Evolutionary conservation across 1,140 invertebrate genomes (phyloP).

Genomic region (Papilio xuthus): DNA sequence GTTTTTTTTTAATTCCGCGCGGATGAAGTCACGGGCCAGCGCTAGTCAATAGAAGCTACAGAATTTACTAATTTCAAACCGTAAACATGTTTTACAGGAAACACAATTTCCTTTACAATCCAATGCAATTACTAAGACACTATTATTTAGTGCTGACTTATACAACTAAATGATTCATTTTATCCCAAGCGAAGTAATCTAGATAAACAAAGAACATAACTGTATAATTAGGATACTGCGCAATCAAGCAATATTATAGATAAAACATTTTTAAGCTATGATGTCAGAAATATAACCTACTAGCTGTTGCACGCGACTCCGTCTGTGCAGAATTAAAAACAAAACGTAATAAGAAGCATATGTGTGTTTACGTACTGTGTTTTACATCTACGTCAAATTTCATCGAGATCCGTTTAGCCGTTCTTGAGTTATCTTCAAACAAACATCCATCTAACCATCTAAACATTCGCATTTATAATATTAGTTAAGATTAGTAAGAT

Average conservation of each 20-base stretch:
- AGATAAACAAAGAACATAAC: conserved; percentile 22
- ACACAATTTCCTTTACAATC: conserved; percentile 3
- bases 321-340: too few species aligned
- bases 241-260: neutral
- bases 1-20: too few species aligned
- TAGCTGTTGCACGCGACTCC: too few species aligned
- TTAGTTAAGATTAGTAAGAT: too few species aligned
- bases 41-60: neutral
- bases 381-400: too few species aligned
- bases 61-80: neutral
- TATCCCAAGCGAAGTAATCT: neutral
- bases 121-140: neutral
- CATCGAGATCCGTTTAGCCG: too few species aligned
- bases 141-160: neutral
- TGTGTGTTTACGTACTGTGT: too few species aligned
- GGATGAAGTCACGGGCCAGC: too few species aligned
- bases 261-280: conserved; percentile 16
- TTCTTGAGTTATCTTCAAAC: too few species aligned
- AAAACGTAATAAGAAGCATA: too few species aligned
- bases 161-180: neutral
- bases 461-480: too few species aligned
- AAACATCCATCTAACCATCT: too few species aligned
- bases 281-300: neutral
- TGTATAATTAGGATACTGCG: conserved; percentile 29
- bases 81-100: conserved; percentile 7